Base-by-base conservation (phyloP, 2,797 vertebrate genomes). In the Sebastolobus alascanus region DNA sequence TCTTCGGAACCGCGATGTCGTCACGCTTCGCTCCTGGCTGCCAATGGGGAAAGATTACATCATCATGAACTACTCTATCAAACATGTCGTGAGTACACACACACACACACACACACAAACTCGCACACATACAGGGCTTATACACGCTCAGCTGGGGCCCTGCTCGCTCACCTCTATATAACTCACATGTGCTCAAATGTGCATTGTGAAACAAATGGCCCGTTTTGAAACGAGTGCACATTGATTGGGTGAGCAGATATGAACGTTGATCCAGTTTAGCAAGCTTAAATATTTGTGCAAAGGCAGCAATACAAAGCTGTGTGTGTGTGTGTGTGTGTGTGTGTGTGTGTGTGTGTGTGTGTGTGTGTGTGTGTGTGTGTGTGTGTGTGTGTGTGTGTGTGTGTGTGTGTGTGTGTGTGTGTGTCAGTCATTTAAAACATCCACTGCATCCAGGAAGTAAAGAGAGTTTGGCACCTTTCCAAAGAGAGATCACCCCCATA, bases 51-150 rank as follows among this genome's bases (percentile, higher is more conserved):
- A 90, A 0, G 98, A 99, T 94, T 99, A 97, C 94, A 99, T 99
- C 96, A 99, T 99, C 94, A 99, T 99, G 97, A 99, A 99, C 95
- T 98, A 98, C 94, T 99, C 97, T 0, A 96, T 99, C 80, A 99
- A 98, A 91, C 98, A 99, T 68, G 84, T 94, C 0, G 98, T 99
- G 83, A 97, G 97, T 95, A 54, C 37, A 5, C 22, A 37, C 56
- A 70, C 33, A 76, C 18, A 65, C 18, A 65, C 31, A 54, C 37
- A 5, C 22, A 37, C 56, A 70, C 33, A 76, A 14, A 65, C 22
- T 73, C 2, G 40, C 9, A 73, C 6, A 46, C 4, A 22, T 13
- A 12, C 18, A 33, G 3, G 55, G 9, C 16, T 38, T 33, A 29
- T 11, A 61, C 31, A 40, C 68, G 56, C 40, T 73, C 59, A 69